Evolutionary conservation across 2,113 vertebrate species (phyloP).

Genomic region (Cynocephalus volans): DNA sequence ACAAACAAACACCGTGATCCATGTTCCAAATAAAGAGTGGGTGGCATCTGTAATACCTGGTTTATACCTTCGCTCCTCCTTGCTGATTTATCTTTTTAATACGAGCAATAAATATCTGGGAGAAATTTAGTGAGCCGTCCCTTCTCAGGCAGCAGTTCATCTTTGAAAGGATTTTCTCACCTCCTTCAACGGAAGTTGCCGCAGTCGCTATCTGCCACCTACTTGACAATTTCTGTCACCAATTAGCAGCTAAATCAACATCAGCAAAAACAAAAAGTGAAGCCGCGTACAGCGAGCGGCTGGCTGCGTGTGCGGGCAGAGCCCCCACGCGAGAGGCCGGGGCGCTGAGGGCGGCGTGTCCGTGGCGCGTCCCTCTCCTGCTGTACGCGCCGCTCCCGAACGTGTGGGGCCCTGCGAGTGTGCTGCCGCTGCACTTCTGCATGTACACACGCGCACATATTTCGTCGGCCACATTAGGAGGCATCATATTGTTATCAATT

Average conservation of each 20-base stretch:
- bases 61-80: slow-evolving; percentile 91
- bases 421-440: slow-evolving; percentile 28
- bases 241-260: slow-evolving; percentile 99
- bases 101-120: slow-evolving; percentile 95
- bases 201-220: slow-evolving; percentile 96
- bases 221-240: slow-evolving; percentile 99
- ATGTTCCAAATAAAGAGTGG: slow-evolving; percentile 93
- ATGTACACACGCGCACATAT: slow-evolving; percentile 78
- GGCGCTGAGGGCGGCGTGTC: background rate
- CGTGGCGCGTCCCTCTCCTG: background rate
- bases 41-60: slow-evolving; percentile 93
- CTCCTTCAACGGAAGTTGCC: slow-evolving; percentile 96
- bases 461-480: slow-evolving; percentile 91
- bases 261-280: slow-evolving; percentile 95
- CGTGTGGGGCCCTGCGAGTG: slow-evolving; percentile 1
- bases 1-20: slow-evolving; percentile 98
- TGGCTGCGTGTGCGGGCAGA: slow-evolving; percentile 82
- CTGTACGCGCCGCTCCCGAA: background rate
- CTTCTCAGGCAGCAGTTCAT: slow-evolving; percentile 93
- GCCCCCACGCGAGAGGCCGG: slow-evolving; percentile 61
- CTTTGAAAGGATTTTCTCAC: slow-evolving; percentile 96
- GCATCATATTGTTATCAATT: slow-evolving; percentile 92
- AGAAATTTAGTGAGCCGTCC: slow-evolving; percentile 92
- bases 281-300: slow-evolving; percentile 79
- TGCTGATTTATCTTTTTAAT: slow-evolving; percentile 96